Base-by-base conservation (phyloP, 1,140 invertebrate genomes). In the Holcopasites calliopsidis region DNA sequence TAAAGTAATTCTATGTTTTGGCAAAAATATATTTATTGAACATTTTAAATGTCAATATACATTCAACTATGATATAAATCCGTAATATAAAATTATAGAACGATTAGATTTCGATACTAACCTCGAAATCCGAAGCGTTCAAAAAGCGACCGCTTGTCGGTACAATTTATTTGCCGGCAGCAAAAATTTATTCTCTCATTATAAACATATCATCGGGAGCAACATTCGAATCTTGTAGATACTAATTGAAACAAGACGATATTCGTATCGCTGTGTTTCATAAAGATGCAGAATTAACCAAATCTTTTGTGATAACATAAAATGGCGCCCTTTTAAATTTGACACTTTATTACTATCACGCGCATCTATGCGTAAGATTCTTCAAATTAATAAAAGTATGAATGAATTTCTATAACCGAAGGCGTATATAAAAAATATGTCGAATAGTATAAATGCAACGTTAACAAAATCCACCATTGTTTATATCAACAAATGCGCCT, bases 261-360 rank as follows among this genome's bases (percentile, higher is more conserved):
- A 38, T 31, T 50, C 10, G 35, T 49, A 49, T 57, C 33, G 50
- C 16, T 11, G n/a, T 50, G 23, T 33, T 50, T 68, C 62, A 68
- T 75, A 68, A 50, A 69, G 44, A 47, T 40, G 54, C 26, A 52
- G 52, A 69, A 49, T 75, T 52, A 75, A 69, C 23, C 52, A 69
- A 69, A 75, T 68, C 73, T 69, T 40, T 50, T 57, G 23, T 42
- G 71, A 57, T 74, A 74, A 52, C 54, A 60, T 75, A 75, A 75
- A 75, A 75, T 75, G 73, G 73, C 73, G 73, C 44, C 42, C 72
- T 69, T 75, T 58, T 50, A 58, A 75, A 75, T 69, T 68, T 69
- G 64, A 69, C 54, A 75, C 49, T 69, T 75, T 75, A 35, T n/a
- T 18, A 6, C 13, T 54, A n/a, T 50, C 11, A 38, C 6, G 6